A percentile compares a stretch with the other conserved stretches of the same genome.
Evolutionary conservation across 2,888 invertebrate species (phyloP).

Genomic region (Aspidapion aeneum): DNA sequence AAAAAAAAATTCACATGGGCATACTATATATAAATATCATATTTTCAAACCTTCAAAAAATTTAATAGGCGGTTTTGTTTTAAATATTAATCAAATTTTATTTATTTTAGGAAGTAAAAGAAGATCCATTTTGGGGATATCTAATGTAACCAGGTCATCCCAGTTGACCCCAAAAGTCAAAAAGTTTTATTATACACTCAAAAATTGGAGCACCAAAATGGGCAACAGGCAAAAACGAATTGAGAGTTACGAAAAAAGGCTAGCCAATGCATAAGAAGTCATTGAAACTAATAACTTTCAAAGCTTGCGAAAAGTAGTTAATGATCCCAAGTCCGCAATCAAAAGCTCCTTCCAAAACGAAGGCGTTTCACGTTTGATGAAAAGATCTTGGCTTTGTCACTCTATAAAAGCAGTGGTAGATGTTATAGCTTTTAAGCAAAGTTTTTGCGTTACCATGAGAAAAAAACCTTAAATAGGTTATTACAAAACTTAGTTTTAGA

Average conservation of each 20-base stretch:
- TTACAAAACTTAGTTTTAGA: slow-evolving; percentile 21
- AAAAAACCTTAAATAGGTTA: slow-evolving; percentile 21
- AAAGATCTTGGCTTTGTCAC: slow-evolving; percentile 26
- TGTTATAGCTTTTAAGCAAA: slow-evolving; percentile 24
- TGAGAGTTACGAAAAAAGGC: not conserved
- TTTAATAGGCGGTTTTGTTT: too few species aligned
- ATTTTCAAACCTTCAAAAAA: too few species aligned
- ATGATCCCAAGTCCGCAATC: slow-evolving; percentile 19
- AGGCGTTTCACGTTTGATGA: slow-evolving; percentile 26
- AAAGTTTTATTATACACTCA: not conserved
- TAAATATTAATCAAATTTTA: not conserved
- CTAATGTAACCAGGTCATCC: not conserved
- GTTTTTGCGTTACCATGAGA: slow-evolving; percentile 27
- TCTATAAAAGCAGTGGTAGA: slow-evolving; percentile 25
- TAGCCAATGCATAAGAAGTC: slow-evolving; percentile 5
- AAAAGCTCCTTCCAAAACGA: slow-evolving; percentile 20
- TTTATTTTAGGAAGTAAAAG: not conserved
- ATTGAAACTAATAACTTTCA: slow-evolving; percentile 1
- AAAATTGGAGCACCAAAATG: not conserved
- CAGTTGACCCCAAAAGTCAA: not conserved
- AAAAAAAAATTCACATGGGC: too few species aligned
- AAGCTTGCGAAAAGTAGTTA: slow-evolving; percentile 7
- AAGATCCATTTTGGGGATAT: not conserved
- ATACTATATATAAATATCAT: too few species aligned
- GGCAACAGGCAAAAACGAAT: not conserved